Evolutionary conservation across 2,113 vertebrate genomes (phyloP).

Genomic region (Pangasianodon gigas): DNA sequence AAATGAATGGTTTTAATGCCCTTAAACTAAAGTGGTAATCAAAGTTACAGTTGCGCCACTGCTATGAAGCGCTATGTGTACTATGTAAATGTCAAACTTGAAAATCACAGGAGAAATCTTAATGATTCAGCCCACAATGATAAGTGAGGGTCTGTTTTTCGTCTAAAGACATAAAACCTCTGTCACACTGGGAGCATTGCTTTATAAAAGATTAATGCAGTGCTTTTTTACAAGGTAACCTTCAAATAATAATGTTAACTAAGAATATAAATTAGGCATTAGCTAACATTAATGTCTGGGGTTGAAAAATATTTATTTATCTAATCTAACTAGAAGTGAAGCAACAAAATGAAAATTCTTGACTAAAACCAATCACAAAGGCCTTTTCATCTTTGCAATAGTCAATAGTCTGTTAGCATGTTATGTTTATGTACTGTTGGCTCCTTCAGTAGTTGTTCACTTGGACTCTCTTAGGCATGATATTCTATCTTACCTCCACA

Average conservation of each 20-base stretch:
- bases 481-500: not conserved
- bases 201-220: not conserved
- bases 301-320: not conserved
- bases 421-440: not conserved
- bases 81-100: not conserved
- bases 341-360: not conserved
- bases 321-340: not conserved
- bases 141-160: not conserved
- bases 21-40: no score
- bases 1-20: not conserved
- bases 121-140: not conserved
- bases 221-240: not conserved
- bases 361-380: not conserved
- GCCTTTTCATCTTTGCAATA: not conserved
- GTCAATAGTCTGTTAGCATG: not conserved
- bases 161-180: not conserved
- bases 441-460: not conserved
- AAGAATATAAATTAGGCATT: not conserved
- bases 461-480: not conserved
- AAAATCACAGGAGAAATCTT: not conserved
- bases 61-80: no score
- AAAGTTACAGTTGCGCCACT: no score
- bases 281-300: not conserved
- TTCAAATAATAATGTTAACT: not conserved
- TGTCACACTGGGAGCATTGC: not conserved